Percentiles rank a stretch among this genome's conserved stretches.
These are phyloP conservation scores for Astreopora myriophthalma DNA, from an alignment of 64 coral and sea anemone species.

Conservation along the genomic window DNA sequence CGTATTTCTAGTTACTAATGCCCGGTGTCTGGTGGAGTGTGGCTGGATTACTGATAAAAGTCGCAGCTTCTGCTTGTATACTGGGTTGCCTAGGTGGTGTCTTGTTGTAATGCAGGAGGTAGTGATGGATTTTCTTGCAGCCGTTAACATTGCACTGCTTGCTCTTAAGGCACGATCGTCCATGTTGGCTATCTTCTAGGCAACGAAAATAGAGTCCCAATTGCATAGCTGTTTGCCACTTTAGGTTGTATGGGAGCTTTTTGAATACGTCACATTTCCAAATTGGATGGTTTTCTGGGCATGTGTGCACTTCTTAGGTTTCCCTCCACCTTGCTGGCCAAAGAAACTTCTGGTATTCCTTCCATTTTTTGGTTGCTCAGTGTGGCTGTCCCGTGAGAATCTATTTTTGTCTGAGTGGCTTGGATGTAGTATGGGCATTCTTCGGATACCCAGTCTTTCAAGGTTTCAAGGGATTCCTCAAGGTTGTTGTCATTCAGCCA, in stretches of 20 bases:
- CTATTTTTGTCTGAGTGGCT: constrained; percentile 32
- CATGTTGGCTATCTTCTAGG: constrained; percentile 28
- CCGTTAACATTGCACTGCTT: background rate
- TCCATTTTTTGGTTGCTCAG: background rate
- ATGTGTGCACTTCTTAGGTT: background rate
- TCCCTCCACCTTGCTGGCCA: background rate
- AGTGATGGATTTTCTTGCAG: constrained; percentile 29
- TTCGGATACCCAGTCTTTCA: constrained; percentile 57
- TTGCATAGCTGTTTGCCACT: constrained; percentile 57
- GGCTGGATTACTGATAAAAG: no score
- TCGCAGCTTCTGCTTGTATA: no score
- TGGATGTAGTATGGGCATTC: constrained; percentile 60
- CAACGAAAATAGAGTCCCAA: constrained; percentile 68
- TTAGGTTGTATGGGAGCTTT: background rate
- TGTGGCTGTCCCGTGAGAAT: background rate
- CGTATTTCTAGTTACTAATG: no score
- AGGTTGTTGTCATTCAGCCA: constrained; percentile 37
- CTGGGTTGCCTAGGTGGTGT: background rate
- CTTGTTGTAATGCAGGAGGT: constrained; percentile 16
- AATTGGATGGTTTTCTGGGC: background rate
- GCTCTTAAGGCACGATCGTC: constrained; percentile 19
- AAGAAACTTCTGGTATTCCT: background rate
- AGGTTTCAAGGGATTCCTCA: constrained; percentile 15
- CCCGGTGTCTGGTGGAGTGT: no score
- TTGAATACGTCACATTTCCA: constrained; percentile 34